Evolutionary conservation across 2,113 vertebrate genomes (phyloP).

Genomic region (Stictonetta naevosa): DNA sequence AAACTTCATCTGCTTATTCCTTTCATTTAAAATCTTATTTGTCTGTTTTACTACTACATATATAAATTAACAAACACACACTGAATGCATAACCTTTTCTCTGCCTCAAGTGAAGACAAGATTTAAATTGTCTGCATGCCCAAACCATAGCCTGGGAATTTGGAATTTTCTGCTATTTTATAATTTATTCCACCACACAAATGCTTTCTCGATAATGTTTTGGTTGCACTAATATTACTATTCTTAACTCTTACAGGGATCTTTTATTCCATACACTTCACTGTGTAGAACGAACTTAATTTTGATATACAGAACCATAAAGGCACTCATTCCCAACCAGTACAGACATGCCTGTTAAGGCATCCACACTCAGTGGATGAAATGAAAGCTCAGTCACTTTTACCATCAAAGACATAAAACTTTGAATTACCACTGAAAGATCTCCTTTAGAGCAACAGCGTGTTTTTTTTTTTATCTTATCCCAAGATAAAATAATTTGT

Average conservation of each 20-base stretch:
- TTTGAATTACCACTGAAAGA: neutral
- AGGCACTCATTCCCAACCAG: conserved; percentile 24
- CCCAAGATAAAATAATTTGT: neutral
- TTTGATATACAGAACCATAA: neutral
- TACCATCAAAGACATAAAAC: neutral
- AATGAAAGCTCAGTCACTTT: conserved; percentile 27
- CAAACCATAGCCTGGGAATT: neutral
- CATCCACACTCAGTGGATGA: neutral
- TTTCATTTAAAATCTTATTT: neutral
- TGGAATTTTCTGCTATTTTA: neutral
- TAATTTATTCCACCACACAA: neutral
- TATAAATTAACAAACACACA: neutral
- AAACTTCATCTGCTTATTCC: neutral
- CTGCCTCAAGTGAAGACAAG: neutral
- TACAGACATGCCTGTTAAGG: conserved; percentile 34
- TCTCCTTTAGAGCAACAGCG: neutral
- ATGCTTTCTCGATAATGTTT: neutral
- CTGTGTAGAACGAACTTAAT: conserved; percentile 13
- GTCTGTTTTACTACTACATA: neutral
- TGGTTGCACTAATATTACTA: neutral
- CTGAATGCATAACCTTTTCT: neutral
- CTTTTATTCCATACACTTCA: conserved; percentile 2
- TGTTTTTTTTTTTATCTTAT: neutral
- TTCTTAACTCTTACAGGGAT: neutral
- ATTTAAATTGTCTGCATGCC: neutral